Evolutionary conservation across 2,888 invertebrate species (phyloP).

Genomic region (Eristalis pertinax): DNA sequence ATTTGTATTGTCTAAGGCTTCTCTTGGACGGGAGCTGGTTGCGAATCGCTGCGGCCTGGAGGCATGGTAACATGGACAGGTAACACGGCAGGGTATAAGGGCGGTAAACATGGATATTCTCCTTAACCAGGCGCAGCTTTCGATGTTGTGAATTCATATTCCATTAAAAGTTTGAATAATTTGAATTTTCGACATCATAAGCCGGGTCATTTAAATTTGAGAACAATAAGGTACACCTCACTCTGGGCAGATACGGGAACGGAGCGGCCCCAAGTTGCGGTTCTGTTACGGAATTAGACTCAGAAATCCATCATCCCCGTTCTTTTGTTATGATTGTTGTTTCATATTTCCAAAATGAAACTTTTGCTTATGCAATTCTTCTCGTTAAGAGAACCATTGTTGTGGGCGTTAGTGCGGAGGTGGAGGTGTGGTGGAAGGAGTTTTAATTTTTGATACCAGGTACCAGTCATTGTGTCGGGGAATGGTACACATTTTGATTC

Average conservation of each 20-base stretch:
- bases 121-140: no score
- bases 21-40: background rate
- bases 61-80: background rate
- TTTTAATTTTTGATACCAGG: background rate
- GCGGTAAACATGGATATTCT: background rate
- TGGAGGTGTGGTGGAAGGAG: no score
- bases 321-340: background rate
- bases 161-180: slow-evolving; percentile 43
- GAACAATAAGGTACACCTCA: background rate
- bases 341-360: background rate
- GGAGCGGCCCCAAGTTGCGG: background rate
- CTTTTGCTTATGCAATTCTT: background rate
- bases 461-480: background rate
- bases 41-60: background rate
- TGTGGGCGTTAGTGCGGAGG: background rate
- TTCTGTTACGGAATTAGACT: background rate
- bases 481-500: background rate
- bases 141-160: slow-evolving; percentile 11
- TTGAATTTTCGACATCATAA: background rate
- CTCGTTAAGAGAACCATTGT: background rate
- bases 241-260: background rate
- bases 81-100: slow-evolving; percentile 6
- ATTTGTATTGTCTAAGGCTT: slow-evolving; percentile 38
- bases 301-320: background rate
- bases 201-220: slow-evolving; percentile 1